Base-by-base conservation (phyloP, 2,888 invertebrate species). In the Abscondita cerata region DNA sequence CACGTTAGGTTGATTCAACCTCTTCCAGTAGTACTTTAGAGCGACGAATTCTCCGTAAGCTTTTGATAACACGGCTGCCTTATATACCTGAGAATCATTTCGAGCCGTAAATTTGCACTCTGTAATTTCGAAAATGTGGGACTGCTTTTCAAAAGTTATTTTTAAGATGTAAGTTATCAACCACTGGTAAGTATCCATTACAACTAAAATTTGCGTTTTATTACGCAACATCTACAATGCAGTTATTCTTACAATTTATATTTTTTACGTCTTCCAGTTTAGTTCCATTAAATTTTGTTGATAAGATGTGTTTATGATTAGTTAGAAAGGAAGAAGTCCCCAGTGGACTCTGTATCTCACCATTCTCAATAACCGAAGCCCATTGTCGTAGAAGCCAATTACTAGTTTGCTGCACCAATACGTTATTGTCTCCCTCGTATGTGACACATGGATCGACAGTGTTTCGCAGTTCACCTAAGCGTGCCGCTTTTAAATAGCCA, bases 341-440 rank as follows among this genome's bases (percentile, higher is more conserved):
- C 6, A 93, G 81, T 0, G 94, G 94, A 25, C 90, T 86, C 72
- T 85, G 85, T 12, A 85, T 79, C 2, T 77, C 73, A 38, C 80
- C 80, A 0, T 83, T 83, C 1, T 76, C 67, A 15, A 78, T 73
- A 0, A 83, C 80, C 1, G 81, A 75, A 41, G 81, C 82, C 86
- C 87, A 89, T 76, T 90, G 90, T 0, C 89, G 80, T 47, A 91
- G 77, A 55, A 96, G 81, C 89, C 93, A 96, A 81, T 95, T 96
- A 74, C 92, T 92, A 0, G 93, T 89, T 80, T 96, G 96, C 75
- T 96, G 96, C 0, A 91, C 86, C 1, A 97, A 83, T 16, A 96
- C 95, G 80, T 93, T 95, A 81, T 96, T 96, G 81, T 96, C 96
- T 0, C 96, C 96, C 78, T 96, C 96, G 79, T 95, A 95, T 0